Base-by-base conservation (phyloP, 2,888 invertebrate species). In the Agonopterix heracliana region DNA sequence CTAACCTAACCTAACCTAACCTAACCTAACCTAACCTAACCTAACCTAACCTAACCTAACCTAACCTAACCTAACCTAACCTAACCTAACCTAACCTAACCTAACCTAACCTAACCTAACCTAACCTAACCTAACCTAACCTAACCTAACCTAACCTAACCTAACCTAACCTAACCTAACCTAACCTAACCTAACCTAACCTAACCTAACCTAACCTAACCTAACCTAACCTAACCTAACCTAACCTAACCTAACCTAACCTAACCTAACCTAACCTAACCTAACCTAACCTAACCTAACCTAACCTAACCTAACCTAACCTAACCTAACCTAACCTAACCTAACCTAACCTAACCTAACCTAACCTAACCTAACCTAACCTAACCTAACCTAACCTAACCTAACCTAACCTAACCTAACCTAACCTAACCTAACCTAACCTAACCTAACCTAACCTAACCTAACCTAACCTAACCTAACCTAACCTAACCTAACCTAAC, bases 301-400 rank as follows among this genome's bases (percentile, higher is more conserved):
- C n/a, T n/a, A n/a, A n/a, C n/a, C n/a, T n/a, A n/a, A n/a, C n/a
- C n/a, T n/a, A n/a, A n/a, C n/a, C n/a, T n/a, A n/a, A n/a, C n/a
- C n/a, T n/a, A n/a, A n/a, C n/a, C n/a, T n/a, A n/a, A n/a, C n/a
- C n/a, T n/a, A n/a, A n/a, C n/a, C n/a, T n/a, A n/a, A n/a, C n/a
- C n/a, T n/a, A n/a, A n/a, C n/a, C n/a, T n/a, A n/a, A n/a, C n/a
- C n/a, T n/a, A n/a, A n/a, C n/a, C n/a, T n/a, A n/a, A n/a, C n/a
- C n/a, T n/a, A n/a, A n/a, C n/a, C n/a, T n/a, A n/a, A n/a, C n/a
- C 35, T 35, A 59, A 59, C 57, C 56, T 52, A 57, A 58, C 57
- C 56, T 51, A 55, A 55, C 55, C 57, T 52, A 59, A 54, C 56
- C 55, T 50, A 59, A 54, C 54, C 59, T 54, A 57, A 57, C 57